Evolutionary conservation across 1,140 invertebrate species (phyloP), one percentile per base, ranked within the genome.

Genomic region (Diprion similis): DNA sequence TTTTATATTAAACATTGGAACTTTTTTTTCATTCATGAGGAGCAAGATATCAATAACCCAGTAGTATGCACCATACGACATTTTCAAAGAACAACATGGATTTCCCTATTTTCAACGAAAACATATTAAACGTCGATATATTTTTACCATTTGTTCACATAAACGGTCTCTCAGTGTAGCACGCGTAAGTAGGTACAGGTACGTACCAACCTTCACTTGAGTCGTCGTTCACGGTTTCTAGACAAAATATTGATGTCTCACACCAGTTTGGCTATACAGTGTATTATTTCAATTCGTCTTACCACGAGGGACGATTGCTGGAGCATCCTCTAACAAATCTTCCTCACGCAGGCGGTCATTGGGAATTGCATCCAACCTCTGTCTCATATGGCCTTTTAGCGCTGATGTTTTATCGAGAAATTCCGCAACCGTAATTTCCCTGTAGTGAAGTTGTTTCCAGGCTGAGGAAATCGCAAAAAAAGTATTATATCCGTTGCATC

Each of bases 381-480:
- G 48, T 15, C 48, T 10, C 48, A 51, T 51, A 10, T 15, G 48
- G 10, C 48, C 48, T 51, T 51, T 51, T 51, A 73, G 70, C 65
- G n/a, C n/a, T n/a, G n/a, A n/a, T n/a, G n/a, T n/a, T n/a, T n/a
- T n/a, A n/a, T n/a, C n/a, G n/a, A n/a, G n/a, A n/a, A n/a, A n/a
- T n/a, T 73, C 72, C 3, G 67, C 48, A n/a, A 24, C 47, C 7
- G 68, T 64, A 2, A 70, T 19, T 18, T 69, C 72, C 1, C 19
- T 0, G 0, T 51, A 0, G 19, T 8, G 13, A 0, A 73, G 72
- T n/a, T 70, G 15, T 10, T 70, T 37, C 72, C 72, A 73, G 3
- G 72, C 72, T 73, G 46, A 13, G 67, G 1, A 48, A 0, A 71
- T 71, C 15, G 46, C n/a, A 71, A 10, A 48, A 11, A 15, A 71